phyloP scores from a whole-genome alignment of 2,888 invertebrate genomes.

The Coleophora flavipennella region DNA sequence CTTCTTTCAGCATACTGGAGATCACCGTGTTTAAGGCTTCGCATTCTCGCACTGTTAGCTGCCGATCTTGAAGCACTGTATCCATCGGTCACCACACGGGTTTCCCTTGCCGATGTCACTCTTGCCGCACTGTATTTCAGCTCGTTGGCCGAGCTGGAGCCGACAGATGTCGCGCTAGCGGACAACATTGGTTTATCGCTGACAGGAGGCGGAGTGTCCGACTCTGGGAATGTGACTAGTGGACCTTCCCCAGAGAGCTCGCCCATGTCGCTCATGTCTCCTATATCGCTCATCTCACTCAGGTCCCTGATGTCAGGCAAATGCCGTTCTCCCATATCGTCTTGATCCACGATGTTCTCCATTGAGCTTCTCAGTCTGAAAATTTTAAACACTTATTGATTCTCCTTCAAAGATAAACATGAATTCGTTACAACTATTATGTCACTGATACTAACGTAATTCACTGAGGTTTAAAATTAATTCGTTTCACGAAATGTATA shows the following conservation, averaged over 20 bases:
- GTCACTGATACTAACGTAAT: conserved; percentile 7
- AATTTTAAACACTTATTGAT: conserved; percentile 6
- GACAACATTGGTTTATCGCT: conserved; percentile 59
- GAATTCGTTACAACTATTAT: neutral
- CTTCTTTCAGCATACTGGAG: conserved; percentile 86
- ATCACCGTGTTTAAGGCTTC: conserved; percentile 83
- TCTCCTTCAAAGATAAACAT: neutral
- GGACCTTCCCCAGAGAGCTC: conserved; percentile 73
- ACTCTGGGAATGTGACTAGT: conserved; percentile 86
- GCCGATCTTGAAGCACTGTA: conserved; percentile 79
- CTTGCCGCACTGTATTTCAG: conserved; percentile 89
- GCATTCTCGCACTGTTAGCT: conserved; percentile 61
- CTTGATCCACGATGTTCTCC: conserved; percentile 84
- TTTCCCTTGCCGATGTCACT: conserved; percentile 80
- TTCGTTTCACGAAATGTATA: conserved; percentile 1
- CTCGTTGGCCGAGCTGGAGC: conserved; percentile 73
- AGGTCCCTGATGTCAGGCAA: conserved; percentile 62
- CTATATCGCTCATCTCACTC: conserved; percentile 61
- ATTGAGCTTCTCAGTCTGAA: conserved; percentile 79
- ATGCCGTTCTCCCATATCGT: conserved; percentile 56
- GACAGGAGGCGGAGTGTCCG: conserved; percentile 78
- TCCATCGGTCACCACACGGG: conserved; percentile 86
- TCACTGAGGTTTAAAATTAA: too few species aligned
- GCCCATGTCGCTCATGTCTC: conserved; percentile 64
- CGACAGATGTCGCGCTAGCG: conserved; percentile 51